phyloP scores from a whole-genome alignment of 2,888 invertebrate species.

The Apodemia zela region DNA sequence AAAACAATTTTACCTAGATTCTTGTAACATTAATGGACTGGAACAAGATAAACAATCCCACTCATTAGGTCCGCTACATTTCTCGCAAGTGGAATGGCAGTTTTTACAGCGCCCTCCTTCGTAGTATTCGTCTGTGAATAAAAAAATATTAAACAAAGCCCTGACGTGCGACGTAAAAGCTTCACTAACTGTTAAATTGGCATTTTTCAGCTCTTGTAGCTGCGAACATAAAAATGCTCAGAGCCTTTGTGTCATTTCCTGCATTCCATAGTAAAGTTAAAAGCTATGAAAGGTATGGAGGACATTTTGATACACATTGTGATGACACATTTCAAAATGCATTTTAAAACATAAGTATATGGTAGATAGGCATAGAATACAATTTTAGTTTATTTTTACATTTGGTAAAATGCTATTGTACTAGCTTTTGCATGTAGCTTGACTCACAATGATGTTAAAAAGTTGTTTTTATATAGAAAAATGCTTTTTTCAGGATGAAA shows the following conservation, averaged over 20 bases:
- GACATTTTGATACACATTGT: conserved; percentile 12
- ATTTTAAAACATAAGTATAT: neutral
- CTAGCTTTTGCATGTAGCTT: no score
- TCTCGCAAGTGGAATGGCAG: conserved; percentile 91
- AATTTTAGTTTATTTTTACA: no score
- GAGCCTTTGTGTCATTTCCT: conserved; percentile 34
- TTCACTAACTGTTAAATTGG: conserved; percentile 38
- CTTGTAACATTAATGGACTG: conserved; percentile 86
- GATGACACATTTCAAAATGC: neutral
- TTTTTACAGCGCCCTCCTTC: conserved; percentile 88
- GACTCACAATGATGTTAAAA: no score
- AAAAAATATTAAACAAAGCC: conserved; percentile 39
- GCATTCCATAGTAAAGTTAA: conserved; percentile 30
- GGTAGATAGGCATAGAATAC: no score
- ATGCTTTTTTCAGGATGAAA: no score
- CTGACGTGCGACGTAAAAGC: conserved; percentile 34
- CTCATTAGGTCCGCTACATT: conserved; percentile 89
- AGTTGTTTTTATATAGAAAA: no score
- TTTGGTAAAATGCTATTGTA: no score
- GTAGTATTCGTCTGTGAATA: conserved; percentile 85
- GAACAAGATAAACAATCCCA: conserved; percentile 89
- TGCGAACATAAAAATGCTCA: conserved; percentile 37
- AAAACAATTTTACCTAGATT: conserved; percentile 60
- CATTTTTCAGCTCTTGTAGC: conserved; percentile 36
- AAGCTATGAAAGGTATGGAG: conserved; percentile 26